Percentiles rank a stretch among this genome's conserved stretches.
Conservation (phyloP, 2,113 vertebrate species). For the Tetraodon nigroviridis region DNA sequence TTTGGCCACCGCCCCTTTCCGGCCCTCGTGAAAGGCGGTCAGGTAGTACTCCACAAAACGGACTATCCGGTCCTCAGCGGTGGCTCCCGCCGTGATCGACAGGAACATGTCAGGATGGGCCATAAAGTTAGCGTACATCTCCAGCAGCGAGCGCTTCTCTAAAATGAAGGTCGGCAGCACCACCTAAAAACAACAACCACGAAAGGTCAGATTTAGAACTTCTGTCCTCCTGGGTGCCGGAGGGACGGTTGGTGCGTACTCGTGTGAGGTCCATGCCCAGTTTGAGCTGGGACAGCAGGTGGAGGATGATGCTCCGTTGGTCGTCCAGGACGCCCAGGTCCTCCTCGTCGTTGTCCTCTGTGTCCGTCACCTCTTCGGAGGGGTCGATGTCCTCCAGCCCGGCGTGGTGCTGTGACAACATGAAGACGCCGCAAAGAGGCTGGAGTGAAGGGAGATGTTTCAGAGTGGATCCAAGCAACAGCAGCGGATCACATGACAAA, state of each 20-base stretch:
- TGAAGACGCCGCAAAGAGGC: background rate
- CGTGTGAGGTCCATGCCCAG: constrained; percentile 96
- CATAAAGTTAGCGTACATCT: constrained; percentile 99
- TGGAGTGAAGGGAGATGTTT: background rate
- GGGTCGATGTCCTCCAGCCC: constrained; percentile 78
- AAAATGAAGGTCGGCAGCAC: constrained; percentile 93
- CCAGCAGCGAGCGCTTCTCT: constrained; percentile 93
- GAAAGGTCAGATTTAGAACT: constrained; percentile 35
- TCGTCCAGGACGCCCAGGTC: constrained; percentile 90
- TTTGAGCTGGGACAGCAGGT: constrained; percentile 94
- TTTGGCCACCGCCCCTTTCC: constrained; percentile 91
- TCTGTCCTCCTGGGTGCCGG: background rate
- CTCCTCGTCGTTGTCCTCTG: constrained; percentile 87
- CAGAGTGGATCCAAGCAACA: background rate
- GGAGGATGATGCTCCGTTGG: constrained; percentile 89
- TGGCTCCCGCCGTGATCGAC: constrained; percentile 81
- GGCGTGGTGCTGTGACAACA: constrained; percentile 41
- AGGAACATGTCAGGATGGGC: constrained; percentile 94
- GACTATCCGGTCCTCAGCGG: constrained; percentile 87
- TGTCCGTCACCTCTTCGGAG: constrained; percentile 87
- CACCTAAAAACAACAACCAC: constrained; percentile 72
- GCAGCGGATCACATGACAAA: background rate
- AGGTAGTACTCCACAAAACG: constrained; percentile 95
- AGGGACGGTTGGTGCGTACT: constrained; percentile 66
- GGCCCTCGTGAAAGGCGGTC: constrained; percentile 94